Percentiles rank a stretch among this genome's conserved stretches.
phyloP scores from a whole-genome alignment of 2,797 vertebrate species.

The Fundulus diaphanus region DNA sequence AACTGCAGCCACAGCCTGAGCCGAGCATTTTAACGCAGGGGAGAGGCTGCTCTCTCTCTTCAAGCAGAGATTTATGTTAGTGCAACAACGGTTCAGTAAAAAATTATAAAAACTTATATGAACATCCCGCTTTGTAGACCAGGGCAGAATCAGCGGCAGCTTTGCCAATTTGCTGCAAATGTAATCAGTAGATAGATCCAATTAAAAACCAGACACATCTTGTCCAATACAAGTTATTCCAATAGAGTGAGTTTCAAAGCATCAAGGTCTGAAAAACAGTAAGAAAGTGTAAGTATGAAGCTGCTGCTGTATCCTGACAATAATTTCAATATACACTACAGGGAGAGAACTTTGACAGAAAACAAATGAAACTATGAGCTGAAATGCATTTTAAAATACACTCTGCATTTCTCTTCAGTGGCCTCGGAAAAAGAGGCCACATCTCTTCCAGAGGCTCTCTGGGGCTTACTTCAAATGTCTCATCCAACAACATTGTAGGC shows the following conservation, averaged over 20 bases:
- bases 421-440: slow-evolving; percentile 41
- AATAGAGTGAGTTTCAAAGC: not conserved
- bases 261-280: not conserved
- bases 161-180: not conserved
- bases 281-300: not conserved
- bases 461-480: slow-evolving; percentile 59
- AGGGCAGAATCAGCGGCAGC: too few relatives aligned
- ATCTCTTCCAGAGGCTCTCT: slow-evolving; percentile 47
- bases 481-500: slow-evolving; percentile 61
- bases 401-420: slow-evolving; percentile 34
- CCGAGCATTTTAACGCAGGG: too few relatives aligned
- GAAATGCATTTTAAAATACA: slow-evolving; percentile 28
- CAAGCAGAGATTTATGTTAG: too few relatives aligned
- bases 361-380: slow-evolving; percentile 26
- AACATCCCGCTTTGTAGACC: too few relatives aligned
- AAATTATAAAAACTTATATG: too few relatives aligned
- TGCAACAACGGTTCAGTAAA: too few relatives aligned
- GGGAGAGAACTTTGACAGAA: slow-evolving; percentile 1
- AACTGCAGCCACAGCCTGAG: too few relatives aligned
- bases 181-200: not conserved
- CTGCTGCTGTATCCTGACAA: not conserved
- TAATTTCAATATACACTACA: not conserved
- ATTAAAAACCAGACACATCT: not conserved
- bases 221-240: not conserved
- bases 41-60: too few relatives aligned